Conservation (phyloP, 92 coral and sea anemone genomes). For the Nematostella vectensis region DNA sequence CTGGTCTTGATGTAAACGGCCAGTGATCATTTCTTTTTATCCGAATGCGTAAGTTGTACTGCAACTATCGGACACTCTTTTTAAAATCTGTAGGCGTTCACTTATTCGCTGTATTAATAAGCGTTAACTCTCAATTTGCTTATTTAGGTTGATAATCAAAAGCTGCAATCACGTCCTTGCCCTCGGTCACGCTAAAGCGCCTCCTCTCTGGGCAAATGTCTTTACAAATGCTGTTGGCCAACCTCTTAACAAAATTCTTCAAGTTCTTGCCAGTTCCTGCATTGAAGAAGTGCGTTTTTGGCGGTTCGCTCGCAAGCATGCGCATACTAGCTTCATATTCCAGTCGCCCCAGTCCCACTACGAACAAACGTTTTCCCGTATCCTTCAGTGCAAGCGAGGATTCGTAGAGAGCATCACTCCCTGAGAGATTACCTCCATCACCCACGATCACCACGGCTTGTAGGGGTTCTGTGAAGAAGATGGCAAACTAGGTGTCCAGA, state of each 20-base stretch:
- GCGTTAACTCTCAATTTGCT: no score
- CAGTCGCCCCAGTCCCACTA: slow-evolving; percentile 21
- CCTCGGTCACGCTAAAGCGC: slow-evolving; percentile 14
- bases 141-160: no score
- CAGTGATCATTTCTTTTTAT: no score
- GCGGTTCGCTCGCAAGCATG: slow-evolving; percentile 30
- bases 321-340: slow-evolving; percentile 8
- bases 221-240: slow-evolving; percentile 18
- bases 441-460: slow-evolving; percentile 16
- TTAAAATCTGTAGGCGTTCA: no score
- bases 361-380: slow-evolving; percentile 27
- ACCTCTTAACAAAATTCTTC: neutral
- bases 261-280: slow-evolving; percentile 13
- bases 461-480: slow-evolving; percentile 6
- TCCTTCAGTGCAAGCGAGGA: slow-evolving; percentile 14
- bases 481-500: neutral
- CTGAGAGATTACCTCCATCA: slow-evolving; percentile 26
- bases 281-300: slow-evolving; percentile 9
- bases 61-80: no score
- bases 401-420: slow-evolving; percentile 12
- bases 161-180: slow-evolving; percentile 10
- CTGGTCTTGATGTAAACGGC: no score
- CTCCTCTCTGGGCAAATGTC: slow-evolving; percentile 17
- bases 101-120: no score
- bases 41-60: no score